Conservation (phyloP, 1,140 invertebrate genomes). For the Drosophila kikkawai region DNA sequence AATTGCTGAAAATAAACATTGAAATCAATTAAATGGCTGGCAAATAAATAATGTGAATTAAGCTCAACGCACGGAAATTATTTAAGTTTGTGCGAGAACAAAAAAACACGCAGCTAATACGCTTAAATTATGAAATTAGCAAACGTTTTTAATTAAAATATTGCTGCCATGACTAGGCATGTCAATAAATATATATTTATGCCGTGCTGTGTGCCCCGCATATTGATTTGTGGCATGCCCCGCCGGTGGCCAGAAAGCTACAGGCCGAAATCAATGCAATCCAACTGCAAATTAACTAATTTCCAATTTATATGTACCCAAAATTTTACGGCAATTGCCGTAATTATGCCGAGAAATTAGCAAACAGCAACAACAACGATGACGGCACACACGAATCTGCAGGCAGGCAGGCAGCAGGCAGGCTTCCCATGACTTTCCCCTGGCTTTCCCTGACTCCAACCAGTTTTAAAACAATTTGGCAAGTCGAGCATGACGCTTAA, state of each 20-base stretch:
- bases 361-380: conserved; percentile 21
- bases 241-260: conserved; percentile 24
- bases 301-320: conserved; percentile 68
- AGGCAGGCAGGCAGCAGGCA: conserved; percentile 1
- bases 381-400: background rate
- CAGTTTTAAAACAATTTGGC: conserved; percentile 36
- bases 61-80: conserved; percentile 34
- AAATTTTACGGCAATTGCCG: conserved; percentile 63
- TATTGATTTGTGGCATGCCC: conserved; percentile 64
- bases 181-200: conserved; percentile 50
- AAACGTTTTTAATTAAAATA: conserved; percentile 74
- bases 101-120: conserved; percentile 42
- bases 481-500: conserved; percentile 26
- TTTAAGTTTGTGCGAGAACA: conserved; percentile 13
- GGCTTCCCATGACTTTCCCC: background rate
- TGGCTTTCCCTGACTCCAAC: background rate
- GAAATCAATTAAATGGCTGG: conserved; percentile 66
- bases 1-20: conserved; percentile 42
- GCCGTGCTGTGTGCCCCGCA: conserved; percentile 21
- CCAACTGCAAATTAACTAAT: conserved; percentile 68
- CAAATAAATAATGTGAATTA: conserved; percentile 60
- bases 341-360: conserved; percentile 55
- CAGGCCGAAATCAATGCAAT: conserved; percentile 37
- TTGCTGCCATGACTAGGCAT: conserved; percentile 44
- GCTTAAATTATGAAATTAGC: conserved; percentile 76